Base-by-base conservation (phyloP, 2,113 vertebrate genomes). In the Otis tarda region DNA sequence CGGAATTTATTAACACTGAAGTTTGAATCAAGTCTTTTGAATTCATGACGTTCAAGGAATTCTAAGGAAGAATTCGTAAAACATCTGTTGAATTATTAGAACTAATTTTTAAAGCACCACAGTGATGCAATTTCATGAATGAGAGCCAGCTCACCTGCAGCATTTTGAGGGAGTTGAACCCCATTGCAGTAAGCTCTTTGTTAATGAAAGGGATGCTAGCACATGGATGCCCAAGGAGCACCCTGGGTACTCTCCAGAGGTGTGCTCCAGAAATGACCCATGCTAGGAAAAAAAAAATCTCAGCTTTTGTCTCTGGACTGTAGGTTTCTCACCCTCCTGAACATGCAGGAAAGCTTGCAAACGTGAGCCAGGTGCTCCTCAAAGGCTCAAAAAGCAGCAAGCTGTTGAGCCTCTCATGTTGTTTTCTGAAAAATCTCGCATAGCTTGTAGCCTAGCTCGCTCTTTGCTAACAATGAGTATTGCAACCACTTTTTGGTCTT, bases 181-280 rank as follows among this genome's bases (percentile, higher is more conserved):
- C 31, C 22, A 6, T 86, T 76, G 57, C 69, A 33, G 11, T 21
- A 70, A 71, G 49, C 5, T 68, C 22, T 56, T 60, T 76, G 39
- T 35, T 47, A 55, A 57, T 17, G 33, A 63, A 73, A 68, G 30
- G 7, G 12, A 12, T 27, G 7, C 27, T 67, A 55, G 35, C 16
- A 50, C 49, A 18, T 2, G 3, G 49, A 30, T 21, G 14, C 17
- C 35, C 4, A 2, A 2, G 2, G 39, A 67, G n/a, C 0, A 1
- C 27, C 25, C 49, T 45, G 49, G 50, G 22, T 18, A 43, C 16
- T 56, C n/a, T 20, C n/a, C 15, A 9, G 13, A 45, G 37, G 10
- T 23, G 21, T 2, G 10, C 20, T 85, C 75, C 33, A 47, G 81
- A 77, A 56, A 49, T 30, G 6, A 60, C 10, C 7, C 18, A 21